Evolutionary conservation across 2,113 vertebrate genomes (phyloP).

Genomic region (Saccopteryx leptura): DNA sequence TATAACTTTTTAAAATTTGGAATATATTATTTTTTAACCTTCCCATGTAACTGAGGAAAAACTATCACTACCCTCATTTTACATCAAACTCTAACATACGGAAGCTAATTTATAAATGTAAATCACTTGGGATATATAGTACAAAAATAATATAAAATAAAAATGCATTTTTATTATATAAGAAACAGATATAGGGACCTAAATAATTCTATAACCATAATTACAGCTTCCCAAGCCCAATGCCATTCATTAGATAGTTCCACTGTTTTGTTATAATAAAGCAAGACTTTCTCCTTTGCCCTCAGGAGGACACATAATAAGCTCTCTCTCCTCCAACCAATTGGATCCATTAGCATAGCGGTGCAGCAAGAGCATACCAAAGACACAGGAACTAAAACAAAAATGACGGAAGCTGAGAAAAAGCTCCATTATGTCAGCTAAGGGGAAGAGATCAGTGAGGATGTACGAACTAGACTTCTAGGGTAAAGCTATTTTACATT

Average conservation of each 20-base stretch:
- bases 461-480: not conserved
- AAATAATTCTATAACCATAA: slow-evolving; percentile 63
- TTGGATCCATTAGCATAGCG: slow-evolving; percentile 19
- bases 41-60: slow-evolving; percentile 43
- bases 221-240: slow-evolving; percentile 62
- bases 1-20: slow-evolving; percentile 69
- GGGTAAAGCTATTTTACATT: not conserved
- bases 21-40: slow-evolving; percentile 71
- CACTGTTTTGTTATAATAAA: slow-evolving; percentile 58
- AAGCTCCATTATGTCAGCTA: not conserved
- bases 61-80: slow-evolving; percentile 63
- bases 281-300: slow-evolving; percentile 38
- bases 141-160: slow-evolving; percentile 67
- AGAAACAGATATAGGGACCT: slow-evolving; percentile 48
- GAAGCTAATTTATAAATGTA: slow-evolving; percentile 75
- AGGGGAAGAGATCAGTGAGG: not conserved
- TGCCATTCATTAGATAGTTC: slow-evolving; percentile 57
- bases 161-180: slow-evolving; percentile 70
- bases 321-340: slow-evolving; percentile 36
- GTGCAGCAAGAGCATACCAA: not conserved
- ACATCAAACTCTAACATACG: slow-evolving; percentile 56
- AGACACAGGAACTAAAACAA: not conserved
- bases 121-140: slow-evolving; percentile 75
- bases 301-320: slow-evolving; percentile 44
- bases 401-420: not conserved